phyloP scores from a whole-genome alignment of 92 coral and sea anemone species.

The Bergia sp. region DNA sequence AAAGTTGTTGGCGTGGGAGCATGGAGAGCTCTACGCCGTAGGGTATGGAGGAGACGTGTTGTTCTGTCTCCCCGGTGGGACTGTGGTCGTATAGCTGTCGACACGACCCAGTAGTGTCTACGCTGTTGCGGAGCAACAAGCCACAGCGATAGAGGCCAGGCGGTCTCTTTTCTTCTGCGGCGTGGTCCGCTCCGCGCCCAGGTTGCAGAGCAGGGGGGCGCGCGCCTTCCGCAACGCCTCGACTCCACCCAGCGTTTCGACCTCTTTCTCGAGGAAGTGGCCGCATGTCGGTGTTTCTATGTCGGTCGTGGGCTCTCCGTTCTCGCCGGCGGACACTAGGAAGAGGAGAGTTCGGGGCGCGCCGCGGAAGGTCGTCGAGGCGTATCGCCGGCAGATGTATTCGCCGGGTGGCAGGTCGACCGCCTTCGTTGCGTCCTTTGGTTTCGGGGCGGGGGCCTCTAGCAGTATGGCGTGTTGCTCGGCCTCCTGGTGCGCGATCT shows the following conservation, averaged over 20 bases:
- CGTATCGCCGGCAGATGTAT: slow-evolving; percentile 37
- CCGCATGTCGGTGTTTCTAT: slow-evolving; percentile 3
- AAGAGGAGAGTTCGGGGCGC: slow-evolving; percentile 38
- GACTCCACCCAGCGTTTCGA: not conserved
- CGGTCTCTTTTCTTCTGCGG: not conserved
- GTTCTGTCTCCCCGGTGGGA: slow-evolving; percentile 48
- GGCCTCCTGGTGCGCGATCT: not conserved
- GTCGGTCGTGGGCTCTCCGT: slow-evolving; percentile 35
- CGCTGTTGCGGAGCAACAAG: not conserved
- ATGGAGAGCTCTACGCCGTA: slow-evolving; percentile 46
- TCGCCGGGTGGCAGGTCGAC: slow-evolving; percentile 21
- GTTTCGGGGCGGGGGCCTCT: slow-evolving; percentile 14
- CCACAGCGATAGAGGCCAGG: not conserved
- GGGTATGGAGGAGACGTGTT: slow-evolving; percentile 32
- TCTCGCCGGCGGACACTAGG: not conserved
- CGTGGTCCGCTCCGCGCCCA: not conserved
- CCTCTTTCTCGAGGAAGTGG: slow-evolving; percentile 26
- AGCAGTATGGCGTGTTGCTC: not conserved
- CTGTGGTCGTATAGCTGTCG: slow-evolving; percentile 12
- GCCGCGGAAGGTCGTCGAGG: slow-evolving; percentile 15
- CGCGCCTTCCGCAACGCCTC: slow-evolving; percentile 27
- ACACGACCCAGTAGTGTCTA: not conserved
- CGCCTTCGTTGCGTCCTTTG: slow-evolving; percentile 19
- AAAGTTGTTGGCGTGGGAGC: slow-evolving; percentile 38
- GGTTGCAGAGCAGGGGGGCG: slow-evolving; percentile 35